Conservation (phyloP, 2,113 vertebrate species). For the Carettochelys insculpta region DNA sequence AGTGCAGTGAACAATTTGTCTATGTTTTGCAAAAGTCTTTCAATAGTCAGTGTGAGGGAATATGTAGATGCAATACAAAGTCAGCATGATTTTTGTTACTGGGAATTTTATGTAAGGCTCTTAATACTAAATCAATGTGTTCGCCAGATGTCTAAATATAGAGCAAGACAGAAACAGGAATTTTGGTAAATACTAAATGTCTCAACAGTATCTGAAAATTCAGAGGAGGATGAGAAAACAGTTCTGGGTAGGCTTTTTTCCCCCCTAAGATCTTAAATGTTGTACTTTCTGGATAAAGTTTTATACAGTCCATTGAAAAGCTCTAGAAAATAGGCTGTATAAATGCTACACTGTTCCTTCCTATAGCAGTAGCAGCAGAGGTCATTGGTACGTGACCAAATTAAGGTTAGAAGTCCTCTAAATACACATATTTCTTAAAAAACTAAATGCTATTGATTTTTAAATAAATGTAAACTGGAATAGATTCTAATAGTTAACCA, state of each 20-base stretch:
- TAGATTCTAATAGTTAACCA: background rate
- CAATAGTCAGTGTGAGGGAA: background rate
- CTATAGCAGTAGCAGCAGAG: constrained; percentile 31
- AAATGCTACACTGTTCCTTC: background rate
- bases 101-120: background rate
- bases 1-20: background rate
- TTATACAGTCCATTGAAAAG: background rate
- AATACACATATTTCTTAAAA: background rate
- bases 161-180: background rate
- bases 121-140: background rate
- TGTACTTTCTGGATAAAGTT: background rate
- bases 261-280: background rate
- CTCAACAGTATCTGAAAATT: background rate
- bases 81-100: background rate
- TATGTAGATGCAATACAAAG: background rate
- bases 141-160: background rate
- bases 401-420: background rate
- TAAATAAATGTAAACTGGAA: constrained; percentile 4
- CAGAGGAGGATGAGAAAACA: background rate
- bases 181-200: background rate
- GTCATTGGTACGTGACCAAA: constrained; percentile 52
- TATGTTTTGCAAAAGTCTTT: background rate
- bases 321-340: background rate
- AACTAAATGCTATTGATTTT: constrained; percentile 29
- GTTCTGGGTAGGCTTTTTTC: background rate